phyloP scores from a whole-genome alignment of 2,797 vertebrate species.

The Acipenser oxyrinchus region DNA sequence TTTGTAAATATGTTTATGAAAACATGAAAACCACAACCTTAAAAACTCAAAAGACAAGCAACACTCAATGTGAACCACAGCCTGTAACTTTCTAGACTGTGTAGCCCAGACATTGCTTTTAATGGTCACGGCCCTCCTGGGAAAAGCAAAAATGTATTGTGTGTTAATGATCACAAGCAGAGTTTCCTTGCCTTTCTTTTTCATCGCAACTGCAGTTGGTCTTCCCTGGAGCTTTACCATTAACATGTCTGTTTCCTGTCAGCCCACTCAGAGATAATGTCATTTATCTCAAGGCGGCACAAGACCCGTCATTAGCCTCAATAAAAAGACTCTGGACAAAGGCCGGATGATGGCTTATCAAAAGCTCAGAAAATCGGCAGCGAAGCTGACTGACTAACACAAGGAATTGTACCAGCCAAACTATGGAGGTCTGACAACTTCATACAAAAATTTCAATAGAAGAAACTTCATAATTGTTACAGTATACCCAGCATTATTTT shows the following conservation, averaged over 20 bases:
- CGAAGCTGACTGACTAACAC: conserved; percentile 37
- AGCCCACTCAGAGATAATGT: conserved; percentile 73
- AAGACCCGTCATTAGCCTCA: conserved; percentile 70
- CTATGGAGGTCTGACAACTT: conserved; percentile 2
- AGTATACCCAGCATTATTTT: too few relatives aligned
- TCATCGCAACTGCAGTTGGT: conserved; percentile 54
- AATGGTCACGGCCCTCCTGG: conserved; percentile 32
- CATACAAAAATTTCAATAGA: not conserved
- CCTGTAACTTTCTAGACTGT: not conserved
- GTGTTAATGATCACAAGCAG: conserved; percentile 60
- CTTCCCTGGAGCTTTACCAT: conserved; percentile 66
- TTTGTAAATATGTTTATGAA: not conserved
- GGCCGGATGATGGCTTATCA: conserved; percentile 58
- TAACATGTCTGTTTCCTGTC: conserved; percentile 77
- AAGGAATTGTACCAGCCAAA: not conserved
- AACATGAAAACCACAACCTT: not conserved
- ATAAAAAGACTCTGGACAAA: conserved; percentile 69
- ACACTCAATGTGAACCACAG: too few relatives aligned
- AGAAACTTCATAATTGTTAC: too few relatives aligned
- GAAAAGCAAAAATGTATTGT: conserved; percentile 53
- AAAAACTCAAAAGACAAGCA: not conserved
- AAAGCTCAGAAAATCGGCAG: conserved; percentile 34
- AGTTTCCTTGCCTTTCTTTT: conserved; percentile 42
- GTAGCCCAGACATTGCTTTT: not conserved
- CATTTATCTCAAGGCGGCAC: conserved; percentile 69